Conservation (phyloP, 2,113 vertebrate genomes). For the Hippoglossus stenolepis region DNA sequence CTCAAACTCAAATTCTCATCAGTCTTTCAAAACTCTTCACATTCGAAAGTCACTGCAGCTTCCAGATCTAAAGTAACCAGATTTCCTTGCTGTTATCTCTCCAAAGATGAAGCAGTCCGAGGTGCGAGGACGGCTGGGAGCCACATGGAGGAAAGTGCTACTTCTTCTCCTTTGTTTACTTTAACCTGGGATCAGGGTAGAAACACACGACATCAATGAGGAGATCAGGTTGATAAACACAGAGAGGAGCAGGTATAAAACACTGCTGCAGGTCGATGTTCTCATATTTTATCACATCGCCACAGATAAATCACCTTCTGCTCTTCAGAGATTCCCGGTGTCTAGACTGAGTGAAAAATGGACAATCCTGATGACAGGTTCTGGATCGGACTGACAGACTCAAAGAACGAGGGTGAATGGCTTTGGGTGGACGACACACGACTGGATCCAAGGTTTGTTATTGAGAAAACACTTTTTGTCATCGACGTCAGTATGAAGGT, state of each 20-base stretch:
- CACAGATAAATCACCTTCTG: not conserved
- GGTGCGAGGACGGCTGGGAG: conserved; percentile 36
- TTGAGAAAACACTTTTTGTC: not conserved
- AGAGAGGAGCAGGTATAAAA: conserved; percentile 55
- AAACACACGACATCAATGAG: too few relatives aligned
- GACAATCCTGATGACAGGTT: accelerated
- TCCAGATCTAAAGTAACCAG: too few relatives aligned
- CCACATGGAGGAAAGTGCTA: conserved; percentile 21
- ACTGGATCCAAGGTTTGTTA: conserved; percentile 18
- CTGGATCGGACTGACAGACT: conserved; percentile 73
- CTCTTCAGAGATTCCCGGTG: conserved; percentile 35
- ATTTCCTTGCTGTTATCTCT: not conserved
- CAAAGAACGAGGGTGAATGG: conserved; percentile 26
- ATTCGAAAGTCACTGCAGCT: too few relatives aligned
- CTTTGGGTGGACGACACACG: conserved; percentile 57
- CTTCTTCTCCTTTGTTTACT: not conserved
- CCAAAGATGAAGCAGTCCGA: not conserved
- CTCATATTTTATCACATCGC: not conserved
- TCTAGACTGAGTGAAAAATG: accelerated
- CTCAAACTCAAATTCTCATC: not conserved
- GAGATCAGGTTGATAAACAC: too few relatives aligned
- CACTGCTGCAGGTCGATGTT: not conserved
- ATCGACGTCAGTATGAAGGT: not conserved
- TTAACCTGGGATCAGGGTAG: not conserved
- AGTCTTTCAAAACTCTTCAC: not conserved